A percentile compares a stretch with the other conserved stretches of the same genome.
Conservation (phyloP, 2,797 vertebrate species). For the Taenioides sp. region DNA sequence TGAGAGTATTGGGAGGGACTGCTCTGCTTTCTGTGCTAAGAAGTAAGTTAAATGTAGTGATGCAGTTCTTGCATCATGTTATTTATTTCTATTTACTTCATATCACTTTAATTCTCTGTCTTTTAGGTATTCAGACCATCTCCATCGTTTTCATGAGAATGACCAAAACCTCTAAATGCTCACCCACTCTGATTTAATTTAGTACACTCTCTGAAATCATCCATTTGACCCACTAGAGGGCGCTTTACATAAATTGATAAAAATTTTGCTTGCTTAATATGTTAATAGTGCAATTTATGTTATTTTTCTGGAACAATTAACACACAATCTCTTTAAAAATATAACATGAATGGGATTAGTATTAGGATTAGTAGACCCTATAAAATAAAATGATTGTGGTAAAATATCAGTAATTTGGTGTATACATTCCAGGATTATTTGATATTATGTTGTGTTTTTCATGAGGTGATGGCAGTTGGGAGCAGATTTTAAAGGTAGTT, state of each 20-base stretch:
- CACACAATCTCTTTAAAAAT: not conserved
- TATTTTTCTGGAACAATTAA: not conserved
- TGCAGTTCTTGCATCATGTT: not conserved
- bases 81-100: not conserved
- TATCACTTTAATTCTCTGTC: slow-evolving; percentile 4
- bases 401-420: not conserved
- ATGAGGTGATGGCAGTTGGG: not conserved
- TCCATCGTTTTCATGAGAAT: slow-evolving; percentile 93
- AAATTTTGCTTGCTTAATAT: not conserved
- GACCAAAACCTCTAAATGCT: slow-evolving; percentile 74
- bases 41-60: slow-evolving; percentile 78
- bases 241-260: slow-evolving; percentile 14
- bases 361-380: not conserved
- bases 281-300: not conserved
- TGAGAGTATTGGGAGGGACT: slow-evolving; percentile 92
- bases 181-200: too few species aligned
- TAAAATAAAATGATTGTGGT: not conserved
- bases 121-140: slow-evolving; percentile 89
- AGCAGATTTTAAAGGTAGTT: not conserved
- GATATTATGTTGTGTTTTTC: not conserved
- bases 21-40: slow-evolving; percentile 89
- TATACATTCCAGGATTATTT: not conserved
- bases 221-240: slow-evolving; percentile 56
- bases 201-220: slow-evolving; percentile 28
- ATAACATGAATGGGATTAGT: not conserved